A percentile compares a stretch with the other conserved stretches of the same genome.
Conservation (phyloP, 2,797 vertebrate genomes). For the Sparidentex hasta region DNA sequence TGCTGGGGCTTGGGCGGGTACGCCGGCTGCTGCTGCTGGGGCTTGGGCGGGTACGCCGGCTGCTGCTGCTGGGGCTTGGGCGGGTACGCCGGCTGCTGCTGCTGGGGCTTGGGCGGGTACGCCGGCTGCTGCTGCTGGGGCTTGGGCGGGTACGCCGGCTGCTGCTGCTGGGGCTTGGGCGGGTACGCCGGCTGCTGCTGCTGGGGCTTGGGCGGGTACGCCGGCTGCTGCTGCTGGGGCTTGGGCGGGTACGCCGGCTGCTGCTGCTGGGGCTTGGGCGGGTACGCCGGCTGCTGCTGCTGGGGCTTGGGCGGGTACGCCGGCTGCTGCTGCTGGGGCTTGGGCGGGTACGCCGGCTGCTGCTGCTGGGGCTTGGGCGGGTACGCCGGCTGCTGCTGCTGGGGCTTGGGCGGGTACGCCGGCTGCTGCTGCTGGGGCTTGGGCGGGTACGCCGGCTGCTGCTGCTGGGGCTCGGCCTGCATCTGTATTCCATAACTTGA, state of each 20-base stretch:
- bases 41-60: not conserved
- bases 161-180: not conserved
- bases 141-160: not conserved
- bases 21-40: not conserved
- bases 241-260: not conserved
- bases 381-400: not conserved
- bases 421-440: not conserved
- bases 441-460: not conserved
- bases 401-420: not conserved
- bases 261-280: not conserved
- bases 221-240: not conserved
- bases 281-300: not conserved
- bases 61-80: not conserved
- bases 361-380: not conserved
- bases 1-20: not conserved
- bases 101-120: not conserved
- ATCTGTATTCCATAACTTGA: conserved; percentile 2
- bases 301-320: not conserved
- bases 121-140: not conserved
- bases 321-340: not conserved
- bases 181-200: not conserved
- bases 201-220: not conserved
- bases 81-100: not conserved
- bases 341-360: no score
- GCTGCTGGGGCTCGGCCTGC: not conserved